Conservation (phyloP, 2,888 invertebrate genomes). For the Matsumyia berberina region DNA sequence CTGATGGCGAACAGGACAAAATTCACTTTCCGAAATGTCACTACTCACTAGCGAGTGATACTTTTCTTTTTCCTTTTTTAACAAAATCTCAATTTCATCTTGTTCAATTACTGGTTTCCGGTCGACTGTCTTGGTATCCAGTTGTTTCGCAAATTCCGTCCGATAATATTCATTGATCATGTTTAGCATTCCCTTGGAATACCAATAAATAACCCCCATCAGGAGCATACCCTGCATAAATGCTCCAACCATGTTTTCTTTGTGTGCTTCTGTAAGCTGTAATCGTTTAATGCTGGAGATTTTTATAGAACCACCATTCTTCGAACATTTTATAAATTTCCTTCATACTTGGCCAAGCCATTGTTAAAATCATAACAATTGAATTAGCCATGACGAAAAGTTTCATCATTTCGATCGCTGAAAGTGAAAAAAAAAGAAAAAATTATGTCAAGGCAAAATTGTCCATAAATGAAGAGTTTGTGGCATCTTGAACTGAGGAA, state of each 20-base stretch:
- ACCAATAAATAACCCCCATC: conserved; percentile 89
- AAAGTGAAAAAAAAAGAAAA: conserved; percentile 80
- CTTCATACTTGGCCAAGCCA: conserved; percentile 90
- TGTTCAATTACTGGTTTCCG: conserved; percentile 10
- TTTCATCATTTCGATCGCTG: conserved; percentile 90
- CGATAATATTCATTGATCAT: conserved; percentile 91
- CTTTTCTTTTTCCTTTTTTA: conserved; percentile 5
- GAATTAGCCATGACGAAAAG: conserved; percentile 92
- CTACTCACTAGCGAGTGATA: background rate
- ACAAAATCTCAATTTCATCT: conserved; percentile 54
- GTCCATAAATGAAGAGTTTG: too few species aligned
- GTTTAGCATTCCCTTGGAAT: conserved; percentile 88
- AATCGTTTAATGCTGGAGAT: conserved; percentile 3
- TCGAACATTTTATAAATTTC: conserved; percentile 85
- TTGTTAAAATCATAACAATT: conserved; percentile 88
- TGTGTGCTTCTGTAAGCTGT: conserved; percentile 7
- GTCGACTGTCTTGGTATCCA: conserved; percentile 71
- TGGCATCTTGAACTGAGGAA: too few species aligned
- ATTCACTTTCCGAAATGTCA: background rate
- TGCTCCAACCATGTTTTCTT: conserved; percentile 86
- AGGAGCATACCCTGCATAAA: conserved; percentile 88
- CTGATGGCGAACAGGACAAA: conserved; percentile 7
- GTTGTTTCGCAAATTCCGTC: conserved; percentile 87
- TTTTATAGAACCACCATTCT: conserved; percentile 83
- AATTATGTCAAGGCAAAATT: too few species aligned